These are phyloP conservation scores for Orchesellides sinensis DNA, from an alignment of 2,888 invertebrate genomes.

Conservation along the genomic window DNA sequence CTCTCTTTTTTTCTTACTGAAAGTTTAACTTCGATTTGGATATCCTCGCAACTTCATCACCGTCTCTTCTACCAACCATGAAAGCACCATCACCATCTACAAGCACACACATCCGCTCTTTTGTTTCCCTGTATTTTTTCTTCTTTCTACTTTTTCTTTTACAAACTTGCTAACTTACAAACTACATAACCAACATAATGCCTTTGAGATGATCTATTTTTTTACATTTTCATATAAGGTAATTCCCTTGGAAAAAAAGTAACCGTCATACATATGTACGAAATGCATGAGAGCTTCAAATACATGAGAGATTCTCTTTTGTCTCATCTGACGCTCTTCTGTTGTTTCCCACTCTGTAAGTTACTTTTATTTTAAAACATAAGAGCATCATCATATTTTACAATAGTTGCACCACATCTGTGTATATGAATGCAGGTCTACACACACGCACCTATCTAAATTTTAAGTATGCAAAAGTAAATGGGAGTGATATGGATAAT, in stretches of 20 bases:
- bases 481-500: no score
- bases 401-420: background rate
- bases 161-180: constrained; percentile 15
- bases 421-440: no score
- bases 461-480: no score
- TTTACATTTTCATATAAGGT: background rate
- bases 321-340: no score
- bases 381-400: background rate
- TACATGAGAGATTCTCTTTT: background rate
- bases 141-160: constrained; percentile 2
- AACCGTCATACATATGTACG: background rate
- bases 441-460: no score
- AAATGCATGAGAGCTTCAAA: background rate
- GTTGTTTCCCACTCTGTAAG: no score
- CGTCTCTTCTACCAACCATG: constrained; percentile 17
- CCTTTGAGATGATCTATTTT: constrained; percentile 39
- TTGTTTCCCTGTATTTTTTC: constrained; percentile 3
- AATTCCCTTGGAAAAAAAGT: constrained; percentile 25
- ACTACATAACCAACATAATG: background rate
- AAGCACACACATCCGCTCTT: background rate
- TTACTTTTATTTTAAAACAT: no score
- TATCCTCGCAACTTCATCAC: background rate
- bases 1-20: constrained; percentile 32
- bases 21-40: constrained; percentile 6
- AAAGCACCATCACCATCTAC: constrained; percentile 20